phyloP scores from a whole-genome alignment of 1,140 invertebrate species.

The Lepidotrigona ventralis region DNA sequence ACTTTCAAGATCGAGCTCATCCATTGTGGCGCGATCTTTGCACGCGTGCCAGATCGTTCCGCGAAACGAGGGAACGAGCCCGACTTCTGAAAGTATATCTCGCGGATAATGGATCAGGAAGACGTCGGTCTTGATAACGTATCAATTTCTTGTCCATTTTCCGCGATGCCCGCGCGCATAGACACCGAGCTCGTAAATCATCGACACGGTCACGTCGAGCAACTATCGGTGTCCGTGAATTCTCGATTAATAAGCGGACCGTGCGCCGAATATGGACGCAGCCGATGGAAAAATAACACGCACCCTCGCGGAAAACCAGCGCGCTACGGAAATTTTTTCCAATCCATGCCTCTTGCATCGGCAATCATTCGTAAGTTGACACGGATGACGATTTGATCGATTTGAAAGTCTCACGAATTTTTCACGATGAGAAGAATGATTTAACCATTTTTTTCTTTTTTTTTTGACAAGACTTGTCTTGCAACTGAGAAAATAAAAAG shows the following conservation, averaged over 20 bases:
- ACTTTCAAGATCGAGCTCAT: slow-evolving; percentile 45
- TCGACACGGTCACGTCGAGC: neutral
- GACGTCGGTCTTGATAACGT: slow-evolving; percentile 43
- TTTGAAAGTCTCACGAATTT: no score
- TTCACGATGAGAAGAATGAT: no score
- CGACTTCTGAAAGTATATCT: neutral
- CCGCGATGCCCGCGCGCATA: neutral
- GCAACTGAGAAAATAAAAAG: no score
- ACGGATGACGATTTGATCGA: neutral
- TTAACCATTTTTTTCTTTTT: no score
- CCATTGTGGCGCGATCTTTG: slow-evolving; percentile 8
- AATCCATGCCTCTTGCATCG: neutral
- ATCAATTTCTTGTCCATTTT: slow-evolving; percentile 68
- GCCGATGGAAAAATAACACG: slow-evolving; percentile 1
- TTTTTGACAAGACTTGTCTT: no score
- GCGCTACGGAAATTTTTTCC: neutral
- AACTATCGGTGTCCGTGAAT: neutral
- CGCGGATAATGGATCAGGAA: slow-evolving; percentile 46
- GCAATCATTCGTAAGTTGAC: neutral
- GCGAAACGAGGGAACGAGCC: neutral
- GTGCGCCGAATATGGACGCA: neutral
- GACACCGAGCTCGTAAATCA: slow-evolving; percentile 27
- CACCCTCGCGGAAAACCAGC: neutral
- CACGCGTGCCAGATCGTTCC: slow-evolving; percentile 49
- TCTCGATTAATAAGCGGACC: neutral